Percentiles rank a stretch among this genome's conserved stretches.
These are phyloP conservation scores for Drosophila siamana DNA, from an alignment of 2,888 invertebrate species.

Conservation along the genomic window DNA sequence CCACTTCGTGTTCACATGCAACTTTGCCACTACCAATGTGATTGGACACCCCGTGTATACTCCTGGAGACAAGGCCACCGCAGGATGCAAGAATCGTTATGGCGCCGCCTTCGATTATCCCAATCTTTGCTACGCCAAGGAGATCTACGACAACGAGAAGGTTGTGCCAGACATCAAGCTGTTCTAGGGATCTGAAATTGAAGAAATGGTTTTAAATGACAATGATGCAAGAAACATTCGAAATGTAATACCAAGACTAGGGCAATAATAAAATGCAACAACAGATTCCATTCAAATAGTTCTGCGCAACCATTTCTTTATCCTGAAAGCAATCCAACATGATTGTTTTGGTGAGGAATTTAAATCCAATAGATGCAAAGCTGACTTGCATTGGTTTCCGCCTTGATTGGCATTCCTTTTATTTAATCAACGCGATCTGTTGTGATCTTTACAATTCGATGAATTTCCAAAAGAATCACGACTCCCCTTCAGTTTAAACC, in stretches of 20 bases:
- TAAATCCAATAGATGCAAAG: too few species aligned
- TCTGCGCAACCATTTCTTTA: neutral
- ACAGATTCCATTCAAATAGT: conserved; percentile 4
- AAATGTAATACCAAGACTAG: conserved; percentile 8
- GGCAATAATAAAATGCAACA: conserved; percentile 11
- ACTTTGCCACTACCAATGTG: conserved; percentile 61
- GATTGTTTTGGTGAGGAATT: too few species aligned
- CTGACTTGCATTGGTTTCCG: too few species aligned
- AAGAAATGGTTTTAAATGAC: neutral
- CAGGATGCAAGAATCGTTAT: conserved; percentile 62
- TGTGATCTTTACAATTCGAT: too few species aligned
- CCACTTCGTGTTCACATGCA: conserved; percentile 65
- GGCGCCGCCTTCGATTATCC: conserved; percentile 64
- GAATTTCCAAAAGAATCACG: too few species aligned
- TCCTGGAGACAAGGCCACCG: conserved; percentile 57
- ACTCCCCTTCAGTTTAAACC: too few species aligned
- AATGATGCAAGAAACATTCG: conserved; percentile 3
- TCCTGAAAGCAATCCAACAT: neutral
- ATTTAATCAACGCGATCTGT: too few species aligned
- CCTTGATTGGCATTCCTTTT: too few species aligned
- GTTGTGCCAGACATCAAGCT: conserved; percentile 45
- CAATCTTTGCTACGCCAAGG: conserved; percentile 63
- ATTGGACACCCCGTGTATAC: conserved; percentile 61
- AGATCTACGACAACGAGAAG: conserved; percentile 66
- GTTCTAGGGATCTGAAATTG: conserved; percentile 7